Evolutionary conservation across 2,888 invertebrate genomes (phyloP), one percentile per base, ranked within the genome.

Genomic region (Stratiomys singularior): DNA sequence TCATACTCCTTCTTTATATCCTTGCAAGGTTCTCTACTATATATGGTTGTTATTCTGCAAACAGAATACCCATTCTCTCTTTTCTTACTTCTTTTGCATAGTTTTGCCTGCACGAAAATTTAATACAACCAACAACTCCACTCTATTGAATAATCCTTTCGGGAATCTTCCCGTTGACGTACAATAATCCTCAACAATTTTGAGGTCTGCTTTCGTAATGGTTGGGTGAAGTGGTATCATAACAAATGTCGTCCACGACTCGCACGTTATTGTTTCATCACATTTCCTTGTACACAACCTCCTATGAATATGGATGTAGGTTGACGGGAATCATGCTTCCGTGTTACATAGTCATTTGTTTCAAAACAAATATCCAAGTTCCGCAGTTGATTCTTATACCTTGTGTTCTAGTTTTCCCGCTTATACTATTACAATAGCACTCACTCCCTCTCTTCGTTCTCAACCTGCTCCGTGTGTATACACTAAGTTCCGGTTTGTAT

Each of bases 311-410:
- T 37, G 37, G 37, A 74, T 74, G 74, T 74, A 74, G 74, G 74
- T 74, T 74, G 58, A 28, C 74, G 60, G 37, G 74, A 60, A 58
- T 37, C 37, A 74, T 58, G 74, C 74, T 74, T 74, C 77, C 80
- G 79, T 80, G 80, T 74, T 52, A 60, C 58, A 77, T 63, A 77
- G 77, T 79, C 74, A 80, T 80, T 80, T 79, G 78, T 80, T 77
- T 79, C 56, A 58, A 74, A 79, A 78, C 78, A 80, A 80, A 80
- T 79, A 77, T 74, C 76, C 60, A 58, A 77, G 76, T 80, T 80
- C 80, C 80, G 80, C 67, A 78, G 60, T 77, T 69, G 69, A 69
- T 69, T 69, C 69, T 69, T 69, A 47, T 46, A 69, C 69, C 27
- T 69, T 69, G 69, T 47, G 69, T 69, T 47, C 69, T 69, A 47